phyloP scores from a whole-genome alignment of 2,113 vertebrate species.

The Microtus pennsylvanicus region DNA sequence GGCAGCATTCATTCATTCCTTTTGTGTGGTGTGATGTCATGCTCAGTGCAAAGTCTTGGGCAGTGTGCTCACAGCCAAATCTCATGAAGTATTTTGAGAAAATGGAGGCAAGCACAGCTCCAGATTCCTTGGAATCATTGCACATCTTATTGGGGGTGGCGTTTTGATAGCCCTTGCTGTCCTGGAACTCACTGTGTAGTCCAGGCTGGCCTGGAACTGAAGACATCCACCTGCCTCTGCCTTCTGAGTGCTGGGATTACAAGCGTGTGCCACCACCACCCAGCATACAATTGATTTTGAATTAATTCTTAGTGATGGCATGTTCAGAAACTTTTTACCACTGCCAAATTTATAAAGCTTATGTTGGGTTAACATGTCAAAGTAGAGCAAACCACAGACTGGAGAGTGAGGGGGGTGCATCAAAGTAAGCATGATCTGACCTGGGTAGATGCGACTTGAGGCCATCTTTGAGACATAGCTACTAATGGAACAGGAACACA shows the following conservation, averaged over 20 bases:
- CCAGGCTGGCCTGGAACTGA: not conserved
- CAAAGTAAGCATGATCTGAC: not conserved
- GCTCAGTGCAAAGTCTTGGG: not conserved
- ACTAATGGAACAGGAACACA: not conserved
- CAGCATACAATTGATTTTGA: not conserved
- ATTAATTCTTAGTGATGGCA: not conserved
- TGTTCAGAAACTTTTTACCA: not conserved
- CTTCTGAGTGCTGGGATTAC: not conserved
- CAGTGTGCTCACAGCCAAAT: not conserved
- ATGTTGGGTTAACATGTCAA: not conserved
- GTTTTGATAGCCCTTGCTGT: not conserved
- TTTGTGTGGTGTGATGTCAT: no score
- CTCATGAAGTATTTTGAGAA: not conserved
- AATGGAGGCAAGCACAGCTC: not conserved
- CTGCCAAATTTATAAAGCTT: not conserved
- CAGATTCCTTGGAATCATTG: not conserved
- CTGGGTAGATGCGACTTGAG: not conserved
- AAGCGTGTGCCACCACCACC: not conserved
- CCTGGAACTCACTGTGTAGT: not conserved
- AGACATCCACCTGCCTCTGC: not conserved
- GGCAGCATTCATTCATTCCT: not conserved
- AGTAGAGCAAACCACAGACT: slow-evolving; percentile 8
- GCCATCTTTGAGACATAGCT: not conserved
- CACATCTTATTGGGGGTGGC: not conserved
- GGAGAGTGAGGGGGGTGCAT: not conserved